Percentiles rank a stretch among this genome's conserved stretches.
Evolutionary conservation across 2,888 invertebrate species (phyloP).

Genomic region (Troides aeacus): DNA sequence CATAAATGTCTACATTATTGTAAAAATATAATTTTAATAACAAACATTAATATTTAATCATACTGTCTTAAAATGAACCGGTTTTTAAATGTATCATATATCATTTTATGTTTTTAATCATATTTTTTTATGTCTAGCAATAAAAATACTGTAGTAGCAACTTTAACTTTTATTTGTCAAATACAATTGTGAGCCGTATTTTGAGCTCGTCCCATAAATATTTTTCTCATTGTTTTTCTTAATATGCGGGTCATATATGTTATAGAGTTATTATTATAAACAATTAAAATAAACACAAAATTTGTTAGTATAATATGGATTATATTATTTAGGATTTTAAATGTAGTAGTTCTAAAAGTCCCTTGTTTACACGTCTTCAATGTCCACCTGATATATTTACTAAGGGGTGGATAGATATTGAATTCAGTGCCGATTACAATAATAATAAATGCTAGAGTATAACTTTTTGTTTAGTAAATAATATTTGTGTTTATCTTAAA

Average conservation of each 20-base stretch:
- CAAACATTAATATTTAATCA: no score
- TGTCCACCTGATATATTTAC: conserved; percentile 61
- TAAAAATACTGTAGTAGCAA: conserved; percentile 18
- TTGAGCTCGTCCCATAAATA: conserved; percentile 52
- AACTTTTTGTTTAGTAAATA: not conserved
- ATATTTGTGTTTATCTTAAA: not conserved
- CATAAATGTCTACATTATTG: no score
- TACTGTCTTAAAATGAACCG: no score
- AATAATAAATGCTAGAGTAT: not conserved
- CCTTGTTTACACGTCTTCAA: conserved; percentile 76
- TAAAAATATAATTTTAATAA: no score
- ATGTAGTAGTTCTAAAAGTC: conserved; percentile 41
- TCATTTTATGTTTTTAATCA: no score
- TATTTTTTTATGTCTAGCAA: not conserved
- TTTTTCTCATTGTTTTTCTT: conserved; percentile 62
- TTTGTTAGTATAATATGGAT: conserved; percentile 55
- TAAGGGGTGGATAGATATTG: conserved; percentile 70
- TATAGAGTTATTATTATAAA: conserved; percentile 54
- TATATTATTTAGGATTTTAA: conserved; percentile 24
- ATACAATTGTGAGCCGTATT: conserved; percentile 58
- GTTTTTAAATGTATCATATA: no score
- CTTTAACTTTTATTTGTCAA: conserved; percentile 32
- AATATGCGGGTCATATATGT: conserved; percentile 63
- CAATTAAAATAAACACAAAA: conserved; percentile 42
- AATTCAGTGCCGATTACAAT: conserved; percentile 1